A percentile compares a stretch with the other conserved stretches of the same genome.
These are phyloP conservation scores for Astropecten irregularis DNA, from an alignment of 53 echinoderm and acorn worm species.

Conservation along the genomic window DNA sequence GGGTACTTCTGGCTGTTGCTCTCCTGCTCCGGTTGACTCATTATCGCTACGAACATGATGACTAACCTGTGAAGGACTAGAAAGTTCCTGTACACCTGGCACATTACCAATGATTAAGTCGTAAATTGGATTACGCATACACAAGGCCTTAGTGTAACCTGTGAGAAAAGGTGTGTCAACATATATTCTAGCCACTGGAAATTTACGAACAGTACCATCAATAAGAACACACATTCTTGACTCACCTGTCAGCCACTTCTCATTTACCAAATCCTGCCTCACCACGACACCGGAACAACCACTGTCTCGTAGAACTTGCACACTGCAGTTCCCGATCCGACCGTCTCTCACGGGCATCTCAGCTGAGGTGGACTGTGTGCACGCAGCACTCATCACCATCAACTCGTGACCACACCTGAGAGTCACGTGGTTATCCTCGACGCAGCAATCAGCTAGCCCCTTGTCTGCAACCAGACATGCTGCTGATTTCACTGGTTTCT, in stretches of 20 bases:
- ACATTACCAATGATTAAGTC: constrained; percentile 23
- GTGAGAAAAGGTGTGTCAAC: constrained; percentile 29
- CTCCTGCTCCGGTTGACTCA: background rate
- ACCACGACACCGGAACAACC: constrained; percentile 55
- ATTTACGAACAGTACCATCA: constrained; percentile 56
- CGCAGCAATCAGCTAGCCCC: background rate
- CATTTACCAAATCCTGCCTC: background rate
- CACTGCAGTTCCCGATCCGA: background rate
- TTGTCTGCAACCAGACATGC: background rate
- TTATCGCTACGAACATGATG: too few relatives aligned
- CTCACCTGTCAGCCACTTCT: constrained; percentile 28
- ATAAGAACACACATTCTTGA: constrained; percentile 39
- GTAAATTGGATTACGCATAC: constrained; percentile 43
- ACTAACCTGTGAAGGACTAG: too few relatives aligned
- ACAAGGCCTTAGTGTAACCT: constrained; percentile 6
- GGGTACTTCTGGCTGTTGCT: constrained; percentile 3
- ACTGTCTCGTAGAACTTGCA: constrained; percentile 43
- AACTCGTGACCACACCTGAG: constrained; percentile 16
- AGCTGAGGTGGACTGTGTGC: background rate
- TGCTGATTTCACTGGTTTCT: background rate
- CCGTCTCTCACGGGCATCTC: constrained; percentile 41
- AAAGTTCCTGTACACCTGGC: background rate
- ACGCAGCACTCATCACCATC: constrained; percentile 2
- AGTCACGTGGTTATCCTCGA: background rate
- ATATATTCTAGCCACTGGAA: constrained; percentile 50